Evolutionary conservation across 2,888 invertebrate genomes (phyloP), one percentile per base, ranked within the genome.

Genomic region (Aspidapion aeneum): DNA sequence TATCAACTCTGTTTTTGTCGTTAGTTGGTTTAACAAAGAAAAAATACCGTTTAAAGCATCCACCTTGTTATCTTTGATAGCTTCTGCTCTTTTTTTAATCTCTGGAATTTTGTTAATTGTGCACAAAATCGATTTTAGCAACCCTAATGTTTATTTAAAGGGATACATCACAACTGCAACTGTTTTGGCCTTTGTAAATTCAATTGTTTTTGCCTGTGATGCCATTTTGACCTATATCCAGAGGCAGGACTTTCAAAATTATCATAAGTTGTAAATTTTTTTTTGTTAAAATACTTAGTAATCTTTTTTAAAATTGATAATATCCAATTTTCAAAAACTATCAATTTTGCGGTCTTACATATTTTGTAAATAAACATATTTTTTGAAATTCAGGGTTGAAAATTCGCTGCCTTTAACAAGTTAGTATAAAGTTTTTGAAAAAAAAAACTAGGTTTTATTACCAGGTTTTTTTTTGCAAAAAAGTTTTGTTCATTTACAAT

Each of bases 81-180:
- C 86, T 0, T 84, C 86, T 18, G 78, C 87, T 54, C 80, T 90
- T 76, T 87, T 88, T 75, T 79, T 88, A 1, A 83, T 87, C 0
- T 85, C 89, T 0, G 88, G 85, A 21, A 85, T 85, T 65, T 81
- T 90, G 61, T 84, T 89, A 60, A 84, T 89, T 66, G 76, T 79
- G 60, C 79, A 79, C 55, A 81, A 81, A 72, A 81, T 81, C 67
- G 78, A 81, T 62, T 76, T 80, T 60, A 82, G 85, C 68, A 84
- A 84, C 67, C 86, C 88, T n/a, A 87, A 88, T 74, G 84, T 84
- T 72, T 85, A 87, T 72, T 64, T 77, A 19, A 84, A 87, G 80
- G 87, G 87, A 72, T 85, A 89, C 77, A 81, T 89, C 71, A 83
- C 87, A 66, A 82, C 86, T 1, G 86, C 87, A 1, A 86, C 86